Evolutionary conservation across 2,888 invertebrate genomes (phyloP).

Genomic region (Himalopsyche anomala): DNA sequence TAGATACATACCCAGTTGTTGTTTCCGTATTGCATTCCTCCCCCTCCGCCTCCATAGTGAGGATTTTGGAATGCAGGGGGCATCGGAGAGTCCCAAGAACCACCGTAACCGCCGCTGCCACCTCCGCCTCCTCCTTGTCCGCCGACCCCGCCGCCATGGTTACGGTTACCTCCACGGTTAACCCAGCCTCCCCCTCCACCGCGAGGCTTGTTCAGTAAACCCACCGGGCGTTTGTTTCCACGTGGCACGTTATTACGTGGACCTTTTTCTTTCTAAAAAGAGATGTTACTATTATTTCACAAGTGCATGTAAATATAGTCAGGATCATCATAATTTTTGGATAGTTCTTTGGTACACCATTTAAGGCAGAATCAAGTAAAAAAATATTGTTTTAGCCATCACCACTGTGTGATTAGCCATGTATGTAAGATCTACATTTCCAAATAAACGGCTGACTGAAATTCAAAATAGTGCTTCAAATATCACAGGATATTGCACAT

Average conservation of each 20-base stretch:
- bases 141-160: constrained; percentile 44
- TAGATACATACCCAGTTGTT: constrained; percentile 49
- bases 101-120: not conserved
- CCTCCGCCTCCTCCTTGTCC: constrained; percentile 52
- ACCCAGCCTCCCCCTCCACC: constrained; percentile 32
- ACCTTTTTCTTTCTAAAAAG: constrained; percentile 43
- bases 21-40: constrained; percentile 48
- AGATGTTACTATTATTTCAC: not conserved
- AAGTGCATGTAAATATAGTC: no score
- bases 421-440: no score
- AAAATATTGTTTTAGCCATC: no score
- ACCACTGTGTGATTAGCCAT: no score
- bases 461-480: no score
- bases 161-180: not conserved
- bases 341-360: no score
- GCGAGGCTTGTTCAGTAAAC: constrained; percentile 2
- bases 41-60: constrained; percentile 42
- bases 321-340: no score
- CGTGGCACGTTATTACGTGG: constrained; percentile 2
- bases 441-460: no score
- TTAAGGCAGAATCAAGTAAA: no score
- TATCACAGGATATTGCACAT: no score
- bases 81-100: constrained; percentile 15
- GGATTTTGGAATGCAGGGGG: not conserved
- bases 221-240: constrained; percentile 18